phyloP scores from a whole-genome alignment of 2,888 invertebrate species.

The Sesia bembeciformis region DNA sequence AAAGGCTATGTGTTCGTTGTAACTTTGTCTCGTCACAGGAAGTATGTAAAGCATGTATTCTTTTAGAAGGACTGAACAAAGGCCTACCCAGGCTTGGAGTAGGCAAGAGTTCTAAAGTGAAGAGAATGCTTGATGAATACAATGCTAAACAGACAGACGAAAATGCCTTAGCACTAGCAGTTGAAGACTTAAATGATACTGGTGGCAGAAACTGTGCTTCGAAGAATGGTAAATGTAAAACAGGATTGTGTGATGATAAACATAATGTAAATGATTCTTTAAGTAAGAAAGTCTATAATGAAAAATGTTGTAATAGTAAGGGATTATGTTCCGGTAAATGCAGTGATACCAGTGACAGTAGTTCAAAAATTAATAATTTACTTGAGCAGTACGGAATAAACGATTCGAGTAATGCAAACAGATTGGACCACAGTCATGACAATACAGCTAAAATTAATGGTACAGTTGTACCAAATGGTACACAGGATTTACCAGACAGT shows the following conservation, averaged over 20 bases:
- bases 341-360: conserved; percentile 13
- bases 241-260: conserved; percentile 19
- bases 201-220: conserved; percentile 16
- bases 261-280: conserved; percentile 3
- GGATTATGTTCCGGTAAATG: conserved; percentile 25
- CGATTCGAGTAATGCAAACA: conserved; percentile 13
- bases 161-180: conserved; percentile 17
- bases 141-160: conserved; percentile 29
- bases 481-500: conserved; percentile 5
- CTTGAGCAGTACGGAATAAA: conserved; percentile 39
- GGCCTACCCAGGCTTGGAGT: conserved; percentile 94
- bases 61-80: conserved; percentile 95
- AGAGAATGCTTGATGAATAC: conserved; percentile 77
- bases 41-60: conserved; percentile 96
- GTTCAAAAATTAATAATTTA: conserved; percentile 35
- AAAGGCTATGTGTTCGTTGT: conserved; percentile 88
- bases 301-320: conserved; percentile 13
- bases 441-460: neutral
- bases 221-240: conserved; percentile 20
- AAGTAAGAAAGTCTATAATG: conserved; percentile 7
- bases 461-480: neutral
- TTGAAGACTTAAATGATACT: conserved; percentile 33
- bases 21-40: conserved; percentile 94
- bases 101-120: conserved; percentile 88
- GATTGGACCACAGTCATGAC: neutral